Base-by-base conservation (phyloP, 2,113 vertebrate species). In the Paratilapia polleni region DNA sequence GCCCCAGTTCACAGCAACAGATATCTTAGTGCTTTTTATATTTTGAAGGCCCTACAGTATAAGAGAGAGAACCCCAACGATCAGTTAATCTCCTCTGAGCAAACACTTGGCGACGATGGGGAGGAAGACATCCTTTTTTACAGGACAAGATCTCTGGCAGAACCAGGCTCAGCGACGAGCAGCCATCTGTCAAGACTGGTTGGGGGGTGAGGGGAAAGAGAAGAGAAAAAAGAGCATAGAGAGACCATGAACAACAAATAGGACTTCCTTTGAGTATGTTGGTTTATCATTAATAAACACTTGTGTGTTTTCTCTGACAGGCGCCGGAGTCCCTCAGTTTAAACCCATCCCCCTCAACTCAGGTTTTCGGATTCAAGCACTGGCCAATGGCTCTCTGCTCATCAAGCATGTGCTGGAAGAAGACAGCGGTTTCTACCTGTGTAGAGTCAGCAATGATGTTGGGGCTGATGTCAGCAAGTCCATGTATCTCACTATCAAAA, bases 401-500 rank as follows among this genome's bases (percentile, higher is more conserved):
- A 99, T 99, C 81, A 99, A 99, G 88, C 98, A 99, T 0, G 98
- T 99, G 17, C 96, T 99, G 93, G 98, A 99, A 68, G 98, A 99
- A 95, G 98, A 99, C 94, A 98, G 97, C 41, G 98, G 98, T 90
- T 99, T 99, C 96, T 99, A 99, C 96, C 97, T 99, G 92, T 99
- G 98, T 94, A 95, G 99, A 95, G 98, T 99, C 96, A 99, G 98
- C 97, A 99, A 99, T 91, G 98, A 99, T 81, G 98, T 99, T 87
- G 98, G 98, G 92, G 98, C 98, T 41, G 98, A 99, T 93, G 98
- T 99, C 97, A 99, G 98, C 98, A 99, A 99, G 97, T 99, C 98
- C 96, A 99, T 99, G 98, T 99, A 98, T 96, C 98, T 99, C 96
- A 99, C 98, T 77, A 98, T 99, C 92, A 99, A 99, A 98, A 99